Conservation (phyloP, 2,797 vertebrate species). For the Gallinago solitaria region DNA sequence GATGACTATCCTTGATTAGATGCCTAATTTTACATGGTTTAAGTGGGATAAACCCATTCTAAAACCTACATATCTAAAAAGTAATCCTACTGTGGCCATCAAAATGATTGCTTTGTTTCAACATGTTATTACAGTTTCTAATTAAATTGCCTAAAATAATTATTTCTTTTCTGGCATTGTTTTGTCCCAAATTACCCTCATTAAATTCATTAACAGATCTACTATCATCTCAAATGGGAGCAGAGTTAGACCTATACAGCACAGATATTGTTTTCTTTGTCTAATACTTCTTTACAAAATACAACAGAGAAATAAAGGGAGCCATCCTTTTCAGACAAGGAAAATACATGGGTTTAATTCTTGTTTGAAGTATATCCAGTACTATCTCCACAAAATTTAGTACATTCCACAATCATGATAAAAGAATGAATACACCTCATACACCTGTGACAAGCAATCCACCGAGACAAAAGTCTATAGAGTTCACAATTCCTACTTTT, state of each 20-base stretch:
- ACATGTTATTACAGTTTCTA: not conserved
- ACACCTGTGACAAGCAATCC: not conserved
- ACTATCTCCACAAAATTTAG: not conserved
- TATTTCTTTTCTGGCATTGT: not conserved
- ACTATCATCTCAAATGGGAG: slow-evolving; percentile 1
- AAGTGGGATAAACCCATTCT: not conserved
- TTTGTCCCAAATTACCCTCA: not conserved
- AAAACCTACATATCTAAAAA: not conserved
- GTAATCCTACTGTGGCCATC: not conserved
- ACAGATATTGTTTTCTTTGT: not conserved
- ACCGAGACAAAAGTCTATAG: not conserved
- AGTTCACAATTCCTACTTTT: not conserved
- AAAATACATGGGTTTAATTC: slow-evolving; percentile 18
- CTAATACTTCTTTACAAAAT: not conserved
- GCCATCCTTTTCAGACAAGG: slow-evolving; percentile 13
- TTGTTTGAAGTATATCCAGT: not conserved
- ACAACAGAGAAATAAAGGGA: not conserved
- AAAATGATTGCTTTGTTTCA: slow-evolving; percentile 7
- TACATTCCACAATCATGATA: not conserved
- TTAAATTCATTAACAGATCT: slow-evolving; percentile 34
- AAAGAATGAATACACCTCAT: not conserved
- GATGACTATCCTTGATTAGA: not conserved
- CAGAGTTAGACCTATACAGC: not conserved
- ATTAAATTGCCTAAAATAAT: slow-evolving; percentile 18
- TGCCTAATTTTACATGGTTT: not conserved